Evolutionary conservation across 2,888 invertebrate genomes (phyloP).

Genomic region (Lithophane leautieri): DNA sequence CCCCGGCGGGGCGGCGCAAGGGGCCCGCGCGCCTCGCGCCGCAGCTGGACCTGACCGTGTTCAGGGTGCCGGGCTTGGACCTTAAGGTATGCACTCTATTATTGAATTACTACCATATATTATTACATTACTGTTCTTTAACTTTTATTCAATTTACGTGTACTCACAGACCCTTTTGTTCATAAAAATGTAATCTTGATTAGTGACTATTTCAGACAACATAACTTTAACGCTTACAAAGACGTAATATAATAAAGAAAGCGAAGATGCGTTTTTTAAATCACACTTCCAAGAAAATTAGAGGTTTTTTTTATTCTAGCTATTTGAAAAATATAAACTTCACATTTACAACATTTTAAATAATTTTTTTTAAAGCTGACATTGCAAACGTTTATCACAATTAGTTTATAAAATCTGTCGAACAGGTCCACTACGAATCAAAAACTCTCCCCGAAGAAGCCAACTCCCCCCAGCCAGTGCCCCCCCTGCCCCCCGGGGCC

Average conservation of each 20-base stretch:
- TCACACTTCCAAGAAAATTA: background rate
- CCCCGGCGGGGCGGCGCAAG: slow-evolving; percentile 74
- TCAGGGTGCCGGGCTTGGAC: slow-evolving; percentile 97
- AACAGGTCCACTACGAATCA: slow-evolving; percentile 94
- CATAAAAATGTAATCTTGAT: background rate
- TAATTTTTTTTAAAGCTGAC: too few species aligned
- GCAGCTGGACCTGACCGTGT: slow-evolving; percentile 95
- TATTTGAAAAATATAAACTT: too few species aligned
- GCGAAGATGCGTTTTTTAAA: background rate
- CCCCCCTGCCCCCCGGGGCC: slow-evolving; percentile 47
- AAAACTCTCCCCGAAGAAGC: slow-evolving; percentile 93
- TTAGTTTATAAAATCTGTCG: background rate
- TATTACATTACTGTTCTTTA: background rate
- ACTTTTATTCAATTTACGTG: background rate
- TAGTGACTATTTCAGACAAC: background rate
- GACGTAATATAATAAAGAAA: background rate
- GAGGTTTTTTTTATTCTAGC: too few species aligned
- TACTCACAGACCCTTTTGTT: background rate
- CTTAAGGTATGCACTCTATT: slow-evolving; percentile 91
- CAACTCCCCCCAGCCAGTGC: slow-evolving; percentile 80
- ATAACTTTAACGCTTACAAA: background rate
- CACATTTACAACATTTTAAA: too few species aligned
- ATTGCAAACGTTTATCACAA: too few species aligned
- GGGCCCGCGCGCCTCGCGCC: slow-evolving; percentile 83
- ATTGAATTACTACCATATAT: background rate